These are phyloP conservation scores for Sandelia bainsii DNA, from an alignment of 2,797 vertebrate species.

Conservation along the genomic window DNA sequence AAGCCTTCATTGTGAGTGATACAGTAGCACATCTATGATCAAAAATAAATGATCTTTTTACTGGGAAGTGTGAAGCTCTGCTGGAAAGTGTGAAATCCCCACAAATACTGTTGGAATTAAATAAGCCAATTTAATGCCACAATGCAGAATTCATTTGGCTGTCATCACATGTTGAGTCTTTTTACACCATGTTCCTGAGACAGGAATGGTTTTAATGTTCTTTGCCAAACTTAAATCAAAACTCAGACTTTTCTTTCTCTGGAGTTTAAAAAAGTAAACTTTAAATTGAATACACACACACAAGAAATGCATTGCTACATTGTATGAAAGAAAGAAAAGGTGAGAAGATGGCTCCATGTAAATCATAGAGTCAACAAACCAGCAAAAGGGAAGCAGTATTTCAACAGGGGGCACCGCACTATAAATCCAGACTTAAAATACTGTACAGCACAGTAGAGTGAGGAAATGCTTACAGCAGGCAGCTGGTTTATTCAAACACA, in stretches of 20 bases:
- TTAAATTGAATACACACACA: slow-evolving; percentile 1
- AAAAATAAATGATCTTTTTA: slow-evolving; percentile 51
- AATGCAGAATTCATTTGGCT: slow-evolving; percentile 39
- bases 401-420: slow-evolving; percentile 71
- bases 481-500: slow-evolving; percentile 61
- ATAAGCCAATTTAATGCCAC: slow-evolving; percentile 46
- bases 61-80: slow-evolving; percentile 59
- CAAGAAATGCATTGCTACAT: not conserved
- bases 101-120: slow-evolving; percentile 45
- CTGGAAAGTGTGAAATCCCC: slow-evolving; percentile 61
- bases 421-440: slow-evolving; percentile 46
- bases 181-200: not conserved
- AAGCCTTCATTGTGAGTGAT: slow-evolving; percentile 61
- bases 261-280: not conserved
- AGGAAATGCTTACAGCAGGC: slow-evolving; percentile 52
- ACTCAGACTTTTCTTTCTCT: slow-evolving; percentile 14
- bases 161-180: slow-evolving; percentile 24
- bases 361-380: slow-evolving; percentile 40
- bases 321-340: not conserved
- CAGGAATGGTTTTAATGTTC: slow-evolving; percentile 1
- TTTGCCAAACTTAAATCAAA: slow-evolving; percentile 28
- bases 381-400: slow-evolving; percentile 20
- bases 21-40: slow-evolving; percentile 60
- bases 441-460: slow-evolving; percentile 31
- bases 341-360: slow-evolving; percentile 14